Percentiles rank a stretch among this genome's conserved stretches.
phyloP scores from a whole-genome alignment of 2,113 vertebrate genomes.

The Hemicordylus capensis region DNA sequence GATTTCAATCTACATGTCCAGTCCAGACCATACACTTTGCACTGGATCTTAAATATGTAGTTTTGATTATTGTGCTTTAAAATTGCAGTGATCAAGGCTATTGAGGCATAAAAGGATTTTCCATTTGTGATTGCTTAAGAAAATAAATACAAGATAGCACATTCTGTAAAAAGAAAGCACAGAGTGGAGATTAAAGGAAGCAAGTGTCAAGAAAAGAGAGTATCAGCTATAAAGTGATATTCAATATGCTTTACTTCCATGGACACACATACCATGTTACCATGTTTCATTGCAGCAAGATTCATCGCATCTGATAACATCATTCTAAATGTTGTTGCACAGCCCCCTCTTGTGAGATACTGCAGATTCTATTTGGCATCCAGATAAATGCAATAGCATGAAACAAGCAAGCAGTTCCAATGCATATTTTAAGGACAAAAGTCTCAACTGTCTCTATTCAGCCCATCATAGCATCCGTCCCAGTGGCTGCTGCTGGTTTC shows the following conservation, averaged over 20 bases:
- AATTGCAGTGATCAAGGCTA: background rate
- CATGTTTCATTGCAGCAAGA: rapidly evolving
- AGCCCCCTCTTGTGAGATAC: conserved; percentile 21
- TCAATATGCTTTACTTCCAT: background rate
- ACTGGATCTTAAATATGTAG: background rate
- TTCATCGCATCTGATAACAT: too few relatives aligned
- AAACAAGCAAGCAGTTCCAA: too few relatives aligned
- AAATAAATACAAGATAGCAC: background rate
- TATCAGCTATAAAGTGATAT: background rate
- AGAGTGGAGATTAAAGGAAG: background rate
- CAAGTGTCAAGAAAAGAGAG: background rate
- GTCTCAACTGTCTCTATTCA: too few relatives aligned
- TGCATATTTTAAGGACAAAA: background rate
- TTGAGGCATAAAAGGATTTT: background rate
- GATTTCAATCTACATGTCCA: background rate
- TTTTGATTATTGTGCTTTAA: background rate
- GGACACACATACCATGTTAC: background rate
- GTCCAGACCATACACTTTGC: too few relatives aligned
- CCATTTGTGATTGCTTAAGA: background rate
- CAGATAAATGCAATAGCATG: background rate
- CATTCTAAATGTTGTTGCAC: background rate
- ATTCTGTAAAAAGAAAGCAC: background rate
- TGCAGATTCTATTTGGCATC: background rate
- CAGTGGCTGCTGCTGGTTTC: too few relatives aligned
- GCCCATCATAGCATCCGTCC: too few relatives aligned